Base-by-base conservation (phyloP, 1,140 invertebrate genomes). In the Bombus ignitus region DNA sequence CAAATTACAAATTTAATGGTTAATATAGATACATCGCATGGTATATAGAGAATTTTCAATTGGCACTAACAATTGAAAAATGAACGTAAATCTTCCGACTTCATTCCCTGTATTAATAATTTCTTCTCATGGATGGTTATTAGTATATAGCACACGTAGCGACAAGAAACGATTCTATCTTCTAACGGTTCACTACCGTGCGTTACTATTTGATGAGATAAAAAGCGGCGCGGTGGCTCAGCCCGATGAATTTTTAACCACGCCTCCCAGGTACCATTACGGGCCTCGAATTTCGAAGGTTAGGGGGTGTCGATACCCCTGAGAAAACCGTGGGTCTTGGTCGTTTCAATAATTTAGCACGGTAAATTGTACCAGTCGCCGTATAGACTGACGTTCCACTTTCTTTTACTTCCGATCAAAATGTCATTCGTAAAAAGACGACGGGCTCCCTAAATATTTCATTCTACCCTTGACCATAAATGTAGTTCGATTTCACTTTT, bases 201-300 rank as follows among this genome's bases (percentile, higher is more conserved):
- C 76, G 85, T 94, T 93, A 93, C 92, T 94, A 91, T 93, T 94
- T 94, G 87, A 94, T 94, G 93, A 93, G 93, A 93, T 94, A 94
- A 94, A 94, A 94, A 93, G 90, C 91, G 88, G 89, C 91, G 92
- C 88, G 90, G 89, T 91, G 89, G 90, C 78, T 81, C 77, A 66
- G 85, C n/a, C 73, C 91, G 88, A 89, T 94, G 92, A 92, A 94
- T 94, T 93, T 94, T 94, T 94, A 93, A 91, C 65, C 79, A 18
- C 66, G 66, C 81, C 87, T 85, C 83, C 81, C 82, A 85, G 84
- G 86, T 86, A 85, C 88, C 87, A 86, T 91, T 89, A 90, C 83
- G 83, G 73, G 78, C 79, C 88, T 81, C 83, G 84, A 88, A 90
- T 93, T 92, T 86, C 85, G 91, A 86, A 77, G 92, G 91, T 93